These are phyloP conservation scores for Pseudococcus viburni DNA, from an alignment of 2,888 invertebrate genomes.

Conservation along the genomic window DNA sequence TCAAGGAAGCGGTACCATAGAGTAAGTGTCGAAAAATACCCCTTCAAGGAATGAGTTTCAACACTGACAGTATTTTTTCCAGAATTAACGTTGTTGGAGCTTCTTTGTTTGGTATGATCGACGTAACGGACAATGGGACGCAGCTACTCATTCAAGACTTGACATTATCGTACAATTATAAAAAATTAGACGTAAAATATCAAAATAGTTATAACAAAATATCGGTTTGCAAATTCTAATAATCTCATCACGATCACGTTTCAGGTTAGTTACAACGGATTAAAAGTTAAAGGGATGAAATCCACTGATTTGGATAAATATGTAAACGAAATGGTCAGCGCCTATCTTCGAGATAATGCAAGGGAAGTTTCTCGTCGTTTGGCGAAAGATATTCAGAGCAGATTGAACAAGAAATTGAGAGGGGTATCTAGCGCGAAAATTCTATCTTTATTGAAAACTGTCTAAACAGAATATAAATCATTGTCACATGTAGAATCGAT, in stretches of 20 bases:
- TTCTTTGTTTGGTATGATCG: constrained; percentile 33
- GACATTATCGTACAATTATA: constrained; percentile 49
- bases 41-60: background rate
- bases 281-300: constrained; percentile 39
- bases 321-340: constrained; percentile 10
- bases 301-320: constrained; percentile 13
- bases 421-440: constrained; percentile 57
- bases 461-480: background rate
- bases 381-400: constrained; percentile 38
- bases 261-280: constrained; percentile 33
- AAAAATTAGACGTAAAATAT: background rate
- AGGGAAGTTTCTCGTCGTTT: constrained; percentile 30
- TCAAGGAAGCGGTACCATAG: constrained; percentile 20
- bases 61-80: background rate
- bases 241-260: background rate
- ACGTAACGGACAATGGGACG: constrained; percentile 32
- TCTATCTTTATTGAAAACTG: constrained; percentile 47
- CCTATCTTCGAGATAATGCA: constrained; percentile 42
- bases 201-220: background rate
- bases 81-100: constrained; percentile 33
- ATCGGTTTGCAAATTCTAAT: background rate
- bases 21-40: constrained; percentile 31
- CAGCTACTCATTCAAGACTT: constrained; percentile 46
- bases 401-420: constrained; percentile 56
- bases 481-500: background rate